Evolutionary conservation across 2,888 invertebrate genomes (phyloP), one percentile per base, ranked within the genome.

Genomic region (Odontocolon sp.): DNA sequence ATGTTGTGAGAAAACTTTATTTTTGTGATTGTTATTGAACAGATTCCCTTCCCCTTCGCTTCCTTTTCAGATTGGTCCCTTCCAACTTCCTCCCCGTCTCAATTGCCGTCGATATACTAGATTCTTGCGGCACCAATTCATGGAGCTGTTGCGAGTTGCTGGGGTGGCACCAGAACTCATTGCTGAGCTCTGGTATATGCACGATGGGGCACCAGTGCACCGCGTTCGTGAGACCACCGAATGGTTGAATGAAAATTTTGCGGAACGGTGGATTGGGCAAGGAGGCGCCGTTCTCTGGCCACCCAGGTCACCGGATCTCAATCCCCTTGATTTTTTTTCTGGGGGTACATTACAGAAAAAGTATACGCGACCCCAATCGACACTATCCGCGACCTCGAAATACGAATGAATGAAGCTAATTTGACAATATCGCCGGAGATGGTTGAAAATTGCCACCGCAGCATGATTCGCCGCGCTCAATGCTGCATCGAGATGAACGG

Each of bases 321-420:
- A 61, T 33, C 54, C 63, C 0, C 28, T 71, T 8, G 70, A 71
- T 14, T 64, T 71, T 26, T 61, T 71, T 40, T 71, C n/a, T 63
- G 56, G 64, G 56, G 64, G 2, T 36, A 28, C 40, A 14, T 70
- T 0, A 70, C 50, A 50, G 16, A 45, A 1, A 11, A 6, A 2
- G 14, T 64, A 2, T 64, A 64, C 31, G 14, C 54, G 1, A 11
- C n/a, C 4, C 47, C 36, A 2, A 36, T 63, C 5, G 36, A 47
- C 6, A 23, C n/a, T n/a, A 8, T 21, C n/a, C 9, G 9, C 9
- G 63, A 63, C 2, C 26, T 63, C 21, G 50, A 63, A 36, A n/a
- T 9, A 3, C 45, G 45, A 23, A 50, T 50, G 23, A 26, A 63
- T 1, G 2, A 3, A 1, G 50, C 36, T 9, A 0, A 36, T 3